Evolutionary conservation across 2,888 invertebrate genomes (phyloP).

Genomic region (Glomeris marginata): DNA sequence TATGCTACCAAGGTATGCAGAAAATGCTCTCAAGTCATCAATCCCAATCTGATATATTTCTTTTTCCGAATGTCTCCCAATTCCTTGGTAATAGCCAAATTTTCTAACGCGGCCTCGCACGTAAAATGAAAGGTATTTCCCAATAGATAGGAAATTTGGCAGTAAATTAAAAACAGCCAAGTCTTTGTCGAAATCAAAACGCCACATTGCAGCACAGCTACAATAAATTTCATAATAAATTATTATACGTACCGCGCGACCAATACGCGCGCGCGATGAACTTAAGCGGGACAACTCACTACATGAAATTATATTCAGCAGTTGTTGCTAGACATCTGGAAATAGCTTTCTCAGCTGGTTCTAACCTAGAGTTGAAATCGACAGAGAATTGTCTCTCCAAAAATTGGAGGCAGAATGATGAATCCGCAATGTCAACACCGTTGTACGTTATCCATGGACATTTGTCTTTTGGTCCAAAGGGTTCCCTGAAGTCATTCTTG

Average conservation of each 20-base stretch:
- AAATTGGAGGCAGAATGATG: constrained; percentile 29
- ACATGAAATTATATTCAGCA: constrained; percentile 17
- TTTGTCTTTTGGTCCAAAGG: constrained; percentile 28
- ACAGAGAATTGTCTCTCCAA: constrained; percentile 24
- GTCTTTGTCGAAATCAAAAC: too few relatives aligned
- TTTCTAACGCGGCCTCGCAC: constrained; percentile 12
- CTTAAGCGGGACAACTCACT: too few relatives aligned
- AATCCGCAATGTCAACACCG: constrained; percentile 27
- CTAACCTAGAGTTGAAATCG: constrained; percentile 23
- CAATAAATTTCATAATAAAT: too few relatives aligned
- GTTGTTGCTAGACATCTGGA: constrained; percentile 28
- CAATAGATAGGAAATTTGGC: too few relatives aligned
- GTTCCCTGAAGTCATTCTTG: constrained; percentile 25
- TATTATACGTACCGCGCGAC: too few relatives aligned
- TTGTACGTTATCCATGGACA: constrained; percentile 31
- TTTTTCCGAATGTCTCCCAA: constrained; percentile 27
- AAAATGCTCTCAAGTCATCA: constrained; percentile 27
- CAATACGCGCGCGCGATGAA: too few relatives aligned
- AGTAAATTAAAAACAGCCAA: too few relatives aligned
- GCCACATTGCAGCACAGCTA: too few relatives aligned
- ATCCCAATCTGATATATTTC: constrained; percentile 27
- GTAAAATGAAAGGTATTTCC: background rate
- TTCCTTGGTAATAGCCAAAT: constrained; percentile 24
- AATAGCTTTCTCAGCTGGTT: constrained; percentile 23
- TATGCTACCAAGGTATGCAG: constrained; percentile 27